Conservation (phyloP, 2,113 vertebrate species). For the Lota lota region DNA sequence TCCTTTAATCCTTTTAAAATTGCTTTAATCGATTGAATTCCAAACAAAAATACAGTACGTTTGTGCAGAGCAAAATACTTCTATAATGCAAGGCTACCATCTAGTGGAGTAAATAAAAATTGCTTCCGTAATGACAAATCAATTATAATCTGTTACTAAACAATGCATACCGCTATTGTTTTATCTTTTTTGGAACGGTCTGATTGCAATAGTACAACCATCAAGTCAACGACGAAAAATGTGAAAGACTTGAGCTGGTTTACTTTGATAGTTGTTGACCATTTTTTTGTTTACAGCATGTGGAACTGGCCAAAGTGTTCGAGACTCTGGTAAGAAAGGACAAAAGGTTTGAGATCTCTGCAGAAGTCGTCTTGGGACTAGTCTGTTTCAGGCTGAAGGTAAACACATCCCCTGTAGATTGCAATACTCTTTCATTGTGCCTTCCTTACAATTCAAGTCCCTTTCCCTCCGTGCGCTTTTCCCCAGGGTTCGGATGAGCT, state of each 20-base stretch:
- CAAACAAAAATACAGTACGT: too few relatives aligned
- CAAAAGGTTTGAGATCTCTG: conserved; percentile 87
- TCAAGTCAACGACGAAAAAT: too few relatives aligned
- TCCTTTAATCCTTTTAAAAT: too few relatives aligned
- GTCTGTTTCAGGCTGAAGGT: conserved; percentile 98
- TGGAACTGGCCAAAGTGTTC: conserved; percentile 86
- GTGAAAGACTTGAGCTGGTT: too few relatives aligned
- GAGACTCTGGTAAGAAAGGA: conserved; percentile 83
- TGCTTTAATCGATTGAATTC: too few relatives aligned
- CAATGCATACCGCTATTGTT: too few relatives aligned
- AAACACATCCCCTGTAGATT: conserved; percentile 18
- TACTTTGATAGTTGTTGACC: too few relatives aligned
- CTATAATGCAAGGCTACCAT: conserved; percentile 33
- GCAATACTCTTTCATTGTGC: not conserved
- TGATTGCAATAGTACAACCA: too few relatives aligned
- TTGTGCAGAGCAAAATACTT: not conserved
- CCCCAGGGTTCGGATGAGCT: conserved; percentile 80
- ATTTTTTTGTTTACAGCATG: conserved; percentile 73
- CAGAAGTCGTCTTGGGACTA: conserved; percentile 86
- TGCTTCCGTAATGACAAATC: not conserved
- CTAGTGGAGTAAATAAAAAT: conserved; percentile 26
- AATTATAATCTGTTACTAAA: too few relatives aligned
- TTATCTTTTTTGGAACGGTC: too few relatives aligned
- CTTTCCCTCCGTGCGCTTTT: not conserved
- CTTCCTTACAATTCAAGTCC: not conserved